Base-by-base conservation (phyloP, 2,113 vertebrate genomes). In the Chascanopsetta lugubris region DNA sequence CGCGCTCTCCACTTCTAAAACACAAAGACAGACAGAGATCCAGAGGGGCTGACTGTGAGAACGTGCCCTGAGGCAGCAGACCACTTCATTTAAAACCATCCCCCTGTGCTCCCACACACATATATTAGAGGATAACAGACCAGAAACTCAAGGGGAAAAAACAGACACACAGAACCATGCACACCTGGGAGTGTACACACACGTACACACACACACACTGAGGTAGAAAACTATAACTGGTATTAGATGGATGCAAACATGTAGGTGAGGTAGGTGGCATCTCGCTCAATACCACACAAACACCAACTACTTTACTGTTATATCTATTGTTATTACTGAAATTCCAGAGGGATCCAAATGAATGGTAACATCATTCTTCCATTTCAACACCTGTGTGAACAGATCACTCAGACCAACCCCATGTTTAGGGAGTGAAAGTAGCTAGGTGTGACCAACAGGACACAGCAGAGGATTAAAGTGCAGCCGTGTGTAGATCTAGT, bases 71-170 rank as follows among this genome's bases (percentile, higher is more conserved):
- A 2, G 72, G 61, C 71, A 60, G 12, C n/a, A 18, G 25, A 53
- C 58, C 50, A 61, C 62, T 71, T 79, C 20, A 75, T 75, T 69
- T 72, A 66, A n/a, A 71, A 69, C 45, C 45, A 60, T 4, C 40
- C 18, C 17, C 18, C 26, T 34, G 24, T 30, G 17, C 25, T 25
- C 25, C 27, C 10, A 54, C 50, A 59, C 51, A 67, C 47, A 57
- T 21, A 55, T 74, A 62, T 55, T 13, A 29, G 21, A 43, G 50
- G 17, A 71, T 64, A 48, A 46, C 25, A 61, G 38, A 40, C 13
- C 34, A 36, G 4, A 36, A 1, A 18, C 55, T 56, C 47, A 29
- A 11, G 13, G 34, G 38, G 42, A 18, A 5, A 17, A 47, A 32
- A 17, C 11, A 72, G 29, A 54, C 38, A 54, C 24, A 71, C 63